Percentiles rank a stretch among this genome's conserved stretches.
These are phyloP conservation scores for Trogon surrucura DNA, from an alignment of 2,113 vertebrate genomes.

Conservation along the genomic window DNA sequence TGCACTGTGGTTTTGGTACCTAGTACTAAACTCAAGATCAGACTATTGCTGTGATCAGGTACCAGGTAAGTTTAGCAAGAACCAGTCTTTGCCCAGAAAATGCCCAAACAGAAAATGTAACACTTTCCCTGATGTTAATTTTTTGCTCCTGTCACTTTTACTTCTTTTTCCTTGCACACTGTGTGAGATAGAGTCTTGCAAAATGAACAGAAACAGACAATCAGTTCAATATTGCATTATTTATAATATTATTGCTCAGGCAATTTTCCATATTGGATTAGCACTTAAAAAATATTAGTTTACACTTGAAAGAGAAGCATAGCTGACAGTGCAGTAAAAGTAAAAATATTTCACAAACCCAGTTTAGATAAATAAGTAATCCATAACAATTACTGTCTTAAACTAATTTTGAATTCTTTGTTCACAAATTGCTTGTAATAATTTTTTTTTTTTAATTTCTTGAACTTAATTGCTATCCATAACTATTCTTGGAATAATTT, in stretches of 20 bases:
- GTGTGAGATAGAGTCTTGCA: not conserved
- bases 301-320: not conserved
- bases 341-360: constrained; percentile 1
- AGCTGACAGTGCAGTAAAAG: not conserved
- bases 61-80: not conserved
- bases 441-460: constrained; percentile 30
- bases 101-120: not conserved
- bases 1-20: not conserved
- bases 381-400: constrained; percentile 8
- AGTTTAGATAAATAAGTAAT: not conserved
- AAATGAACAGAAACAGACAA: not conserved
- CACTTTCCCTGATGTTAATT: not conserved
- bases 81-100: not conserved
- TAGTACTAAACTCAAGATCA: not conserved
- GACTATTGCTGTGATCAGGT: not conserved
- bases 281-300: not conserved
- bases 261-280: constrained; percentile 26
- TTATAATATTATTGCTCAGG: not conserved
- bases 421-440: not conserved
- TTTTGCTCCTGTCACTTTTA: not conserved
- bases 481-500: constrained; percentile 9
- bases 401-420: constrained; percentile 2
- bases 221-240: not conserved
- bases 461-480: not conserved
- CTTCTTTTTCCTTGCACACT: not conserved